These are phyloP conservation scores for Eilema griseolum DNA, from an alignment of 2,888 invertebrate genomes.

Conservation along the genomic window DNA sequence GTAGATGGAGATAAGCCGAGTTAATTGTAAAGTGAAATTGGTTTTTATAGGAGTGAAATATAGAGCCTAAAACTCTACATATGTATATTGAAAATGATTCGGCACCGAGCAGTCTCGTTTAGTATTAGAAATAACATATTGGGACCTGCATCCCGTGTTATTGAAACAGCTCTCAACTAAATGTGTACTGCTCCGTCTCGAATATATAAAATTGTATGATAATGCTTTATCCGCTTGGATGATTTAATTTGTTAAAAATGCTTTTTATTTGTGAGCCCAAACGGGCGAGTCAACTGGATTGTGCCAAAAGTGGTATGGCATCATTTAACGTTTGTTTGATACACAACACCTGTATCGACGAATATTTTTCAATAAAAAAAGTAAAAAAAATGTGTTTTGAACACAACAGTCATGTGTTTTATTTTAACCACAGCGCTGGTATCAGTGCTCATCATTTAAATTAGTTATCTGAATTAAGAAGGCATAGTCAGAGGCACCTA, in stretches of 20 bases:
- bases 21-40: slow-evolving; percentile 57
- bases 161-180: slow-evolving; percentile 14
- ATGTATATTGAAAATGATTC: slow-evolving; percentile 43
- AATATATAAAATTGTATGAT: slow-evolving; percentile 41
- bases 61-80: slow-evolving; percentile 53
- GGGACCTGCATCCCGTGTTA: slow-evolving; percentile 7
- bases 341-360: slow-evolving; percentile 77
- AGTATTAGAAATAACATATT: slow-evolving; percentile 10
- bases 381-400: slow-evolving; percentile 83
- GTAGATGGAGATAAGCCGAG: slow-evolving; percentile 57
- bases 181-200: slow-evolving; percentile 36
- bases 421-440: slow-evolving; percentile 48
- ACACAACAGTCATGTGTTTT: slow-evolving; percentile 81
- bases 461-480: not conserved
- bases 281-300: slow-evolving; percentile 54
- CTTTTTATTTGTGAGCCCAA: slow-evolving; percentile 57
- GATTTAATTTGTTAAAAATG: slow-evolving; percentile 54
- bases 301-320: slow-evolving; percentile 72
- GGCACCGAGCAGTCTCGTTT: slow-evolving; percentile 33
- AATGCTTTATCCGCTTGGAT: slow-evolving; percentile 50
- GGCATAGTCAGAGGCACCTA: not conserved
- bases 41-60: slow-evolving; percentile 59
- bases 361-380: slow-evolving; percentile 86
- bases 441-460: no score
- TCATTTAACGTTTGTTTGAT: slow-evolving; percentile 68